Percentiles rank a stretch among this genome's conserved stretches.
Conservation (phyloP, 2,888 invertebrate genomes). For the Chironomus tentans region DNA sequence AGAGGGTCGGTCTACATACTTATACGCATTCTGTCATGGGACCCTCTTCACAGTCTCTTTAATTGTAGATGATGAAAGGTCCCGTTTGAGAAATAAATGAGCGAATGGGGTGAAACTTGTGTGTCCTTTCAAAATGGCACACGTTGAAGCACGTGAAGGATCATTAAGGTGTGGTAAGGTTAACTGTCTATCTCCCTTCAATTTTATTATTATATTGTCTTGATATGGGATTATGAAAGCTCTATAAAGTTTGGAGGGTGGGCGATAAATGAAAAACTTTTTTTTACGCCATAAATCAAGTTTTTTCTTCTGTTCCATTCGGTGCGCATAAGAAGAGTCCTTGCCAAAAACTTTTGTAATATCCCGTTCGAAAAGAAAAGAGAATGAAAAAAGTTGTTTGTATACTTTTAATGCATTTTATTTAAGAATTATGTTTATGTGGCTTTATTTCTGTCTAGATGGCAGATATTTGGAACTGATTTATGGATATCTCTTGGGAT, state of each 20-base stretch:
- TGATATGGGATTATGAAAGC: neutral
- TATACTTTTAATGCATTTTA: neutral
- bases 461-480: too few relatives aligned
- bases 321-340: neutral
- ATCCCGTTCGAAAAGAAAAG: neutral
- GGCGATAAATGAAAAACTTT: neutral
- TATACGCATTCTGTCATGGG: slow-evolving; percentile 25
- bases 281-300: neutral
- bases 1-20: slow-evolving; percentile 4
- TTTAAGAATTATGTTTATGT: neutral
- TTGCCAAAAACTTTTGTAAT: slow-evolving; percentile 6
- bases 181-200: neutral
- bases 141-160: slow-evolving; percentile 26
- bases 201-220: neutral
- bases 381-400: neutral
- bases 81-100: slow-evolving; percentile 13
- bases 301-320: neutral
- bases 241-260: too few relatives aligned
- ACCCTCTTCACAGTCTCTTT: neutral
- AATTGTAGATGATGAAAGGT: slow-evolving; percentile 15
- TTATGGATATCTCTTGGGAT: too few relatives aligned
- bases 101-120: slow-evolving; percentile 2
- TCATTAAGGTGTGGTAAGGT: neutral
- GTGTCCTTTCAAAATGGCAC: slow-evolving; percentile 20
- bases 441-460: too few relatives aligned